Conservation (phyloP, 2,113 vertebrate species). For the Upupa epops region DNA sequence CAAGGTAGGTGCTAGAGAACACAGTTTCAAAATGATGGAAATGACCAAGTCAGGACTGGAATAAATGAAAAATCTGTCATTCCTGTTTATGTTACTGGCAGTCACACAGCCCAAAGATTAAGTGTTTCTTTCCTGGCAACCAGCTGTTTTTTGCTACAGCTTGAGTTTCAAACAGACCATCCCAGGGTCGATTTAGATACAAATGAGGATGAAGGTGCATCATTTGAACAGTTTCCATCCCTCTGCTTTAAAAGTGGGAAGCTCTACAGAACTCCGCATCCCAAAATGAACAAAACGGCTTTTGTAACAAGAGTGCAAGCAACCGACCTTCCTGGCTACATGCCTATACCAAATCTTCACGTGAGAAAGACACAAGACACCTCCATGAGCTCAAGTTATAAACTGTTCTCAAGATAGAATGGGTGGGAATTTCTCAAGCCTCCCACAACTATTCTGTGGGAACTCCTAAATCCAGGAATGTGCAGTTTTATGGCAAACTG, state of each 20-base stretch:
- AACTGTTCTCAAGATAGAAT: background rate
- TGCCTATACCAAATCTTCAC: background rate
- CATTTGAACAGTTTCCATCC: background rate
- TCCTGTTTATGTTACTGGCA: background rate
- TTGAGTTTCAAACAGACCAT: background rate
- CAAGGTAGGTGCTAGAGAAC: background rate
- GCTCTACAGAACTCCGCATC: background rate
- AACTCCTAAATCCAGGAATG: background rate
- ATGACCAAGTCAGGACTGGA: background rate
- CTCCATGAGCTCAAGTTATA: background rate
- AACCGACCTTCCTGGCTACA: background rate
- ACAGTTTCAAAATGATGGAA: background rate
- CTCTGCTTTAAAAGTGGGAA: background rate
- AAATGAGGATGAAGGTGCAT: background rate
- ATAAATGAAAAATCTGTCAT: background rate
- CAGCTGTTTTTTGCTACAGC: background rate
- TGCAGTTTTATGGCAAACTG: background rate
- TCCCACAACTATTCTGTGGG: background rate
- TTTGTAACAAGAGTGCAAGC: background rate
- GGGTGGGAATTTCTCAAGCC: background rate
- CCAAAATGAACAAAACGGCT: background rate
- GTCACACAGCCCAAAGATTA: background rate
- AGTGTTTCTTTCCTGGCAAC: conserved; percentile 13
- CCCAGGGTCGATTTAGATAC: background rate
- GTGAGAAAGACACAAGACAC: background rate